phyloP scores from a whole-genome alignment of 2,797 vertebrate species.

The Knipowitschia caucasica region DNA sequence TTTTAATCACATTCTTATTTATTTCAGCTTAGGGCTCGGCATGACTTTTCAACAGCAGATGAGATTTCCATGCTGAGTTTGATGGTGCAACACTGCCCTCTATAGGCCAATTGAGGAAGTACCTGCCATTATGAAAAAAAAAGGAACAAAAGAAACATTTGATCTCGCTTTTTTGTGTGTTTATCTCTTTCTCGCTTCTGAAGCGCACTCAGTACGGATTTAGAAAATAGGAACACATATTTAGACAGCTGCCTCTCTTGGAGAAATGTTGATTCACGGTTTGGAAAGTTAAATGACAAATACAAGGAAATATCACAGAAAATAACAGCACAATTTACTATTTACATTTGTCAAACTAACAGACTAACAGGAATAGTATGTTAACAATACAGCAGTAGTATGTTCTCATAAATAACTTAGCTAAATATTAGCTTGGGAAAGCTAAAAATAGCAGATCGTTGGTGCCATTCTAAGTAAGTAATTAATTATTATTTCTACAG shows the following conservation, averaged over 20 bases:
- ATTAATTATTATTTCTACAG: no score
- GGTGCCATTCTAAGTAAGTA: no score
- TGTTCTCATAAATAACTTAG: no score
- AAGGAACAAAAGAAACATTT: conserved; percentile 32
- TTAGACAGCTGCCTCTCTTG: conserved; percentile 13
- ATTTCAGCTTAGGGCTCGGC: conserved; percentile 61
- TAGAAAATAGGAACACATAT: conserved; percentile 39
- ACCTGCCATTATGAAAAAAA: conserved; percentile 15
- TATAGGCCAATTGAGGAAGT: conserved; percentile 29
- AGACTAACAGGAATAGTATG: no score
- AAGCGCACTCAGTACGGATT: conserved; percentile 32
- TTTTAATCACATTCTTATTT: conserved; percentile 78
- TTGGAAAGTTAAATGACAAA: conserved; percentile 38
- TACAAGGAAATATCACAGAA: conserved; percentile 26
- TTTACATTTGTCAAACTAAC: no score
- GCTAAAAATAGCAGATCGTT: no score
- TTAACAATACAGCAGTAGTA: no score
- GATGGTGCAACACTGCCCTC: conserved; percentile 63
- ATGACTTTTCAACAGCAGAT: conserved; percentile 45
- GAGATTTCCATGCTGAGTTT: conserved; percentile 14
- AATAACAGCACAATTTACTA: not conserved
- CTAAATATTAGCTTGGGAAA: no score
- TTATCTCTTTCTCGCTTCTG: conserved; percentile 44
- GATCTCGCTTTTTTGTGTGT: conserved; percentile 8
- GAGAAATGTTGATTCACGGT: conserved; percentile 29